Evolutionary conservation across 2,888 invertebrate species (phyloP).

Genomic region (Andrena fulva): DNA sequence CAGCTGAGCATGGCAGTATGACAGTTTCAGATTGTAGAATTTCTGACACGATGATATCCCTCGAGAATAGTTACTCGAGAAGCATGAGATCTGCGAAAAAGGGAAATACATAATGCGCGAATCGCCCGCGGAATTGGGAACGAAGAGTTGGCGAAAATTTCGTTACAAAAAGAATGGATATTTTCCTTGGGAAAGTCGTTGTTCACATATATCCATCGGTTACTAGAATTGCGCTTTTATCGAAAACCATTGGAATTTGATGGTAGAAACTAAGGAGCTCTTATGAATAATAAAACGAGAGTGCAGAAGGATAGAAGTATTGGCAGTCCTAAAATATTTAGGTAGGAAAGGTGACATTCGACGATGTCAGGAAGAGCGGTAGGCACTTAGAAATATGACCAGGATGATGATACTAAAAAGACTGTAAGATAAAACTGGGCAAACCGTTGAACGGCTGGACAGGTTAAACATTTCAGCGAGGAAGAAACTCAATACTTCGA

Average conservation of each 20-base stretch:
- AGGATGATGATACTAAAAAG: conserved; percentile 31
- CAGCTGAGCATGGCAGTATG: too few species aligned
- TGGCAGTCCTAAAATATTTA: conserved; percentile 16
- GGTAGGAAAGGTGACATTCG: conserved; percentile 10
- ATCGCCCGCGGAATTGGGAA: neutral
- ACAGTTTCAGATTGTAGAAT: too few species aligned
- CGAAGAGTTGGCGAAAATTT: conserved; percentile 9
- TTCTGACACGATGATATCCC: neutral
- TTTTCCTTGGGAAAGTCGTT: neutral
- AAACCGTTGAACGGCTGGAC: conserved; percentile 20
- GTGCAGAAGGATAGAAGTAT: neutral
- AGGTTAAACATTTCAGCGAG: conserved; percentile 45
- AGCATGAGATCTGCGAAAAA: neutral
- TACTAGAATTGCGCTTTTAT: neutral
- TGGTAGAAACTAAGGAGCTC: neutral
- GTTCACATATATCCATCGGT: neutral
- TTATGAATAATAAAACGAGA: neutral
- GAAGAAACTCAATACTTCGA: conserved; percentile 9
- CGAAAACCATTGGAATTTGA: neutral
- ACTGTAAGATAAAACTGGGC: conserved; percentile 24
- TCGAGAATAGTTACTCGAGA: neutral
- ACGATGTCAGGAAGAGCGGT: neutral
- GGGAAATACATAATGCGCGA: neutral
- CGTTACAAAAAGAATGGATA: neutral
- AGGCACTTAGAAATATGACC: conserved; percentile 33